A percentile compares a stretch with the other conserved stretches of the same genome.
phyloP scores from a whole-genome alignment of 1,140 invertebrate genomes.

The Magallana ariakensis region DNA sequence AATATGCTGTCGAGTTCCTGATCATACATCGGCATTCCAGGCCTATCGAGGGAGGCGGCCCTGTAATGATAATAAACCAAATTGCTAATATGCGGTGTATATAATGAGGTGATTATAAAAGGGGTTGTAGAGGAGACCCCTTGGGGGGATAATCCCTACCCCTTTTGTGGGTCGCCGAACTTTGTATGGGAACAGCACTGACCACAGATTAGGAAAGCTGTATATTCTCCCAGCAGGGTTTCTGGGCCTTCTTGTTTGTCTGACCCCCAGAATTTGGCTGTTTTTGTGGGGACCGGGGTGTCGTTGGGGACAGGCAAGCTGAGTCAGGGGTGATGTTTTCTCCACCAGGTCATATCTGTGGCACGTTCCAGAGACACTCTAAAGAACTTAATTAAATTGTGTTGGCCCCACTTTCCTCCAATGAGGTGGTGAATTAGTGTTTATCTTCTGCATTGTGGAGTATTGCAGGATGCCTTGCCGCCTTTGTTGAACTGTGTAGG shows the following conservation, averaged over 20 bases:
- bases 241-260: not conserved
- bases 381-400: slow-evolving; percentile 52
- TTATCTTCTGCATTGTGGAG: not conserved
- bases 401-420: slow-evolving; percentile 43
- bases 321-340: slow-evolving; percentile 6
- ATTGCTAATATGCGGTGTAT: slow-evolving; percentile 17
- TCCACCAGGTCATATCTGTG: not conserved
- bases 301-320: not conserved
- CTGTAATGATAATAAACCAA: slow-evolving; percentile 10
- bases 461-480: not conserved
- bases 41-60: not conserved
- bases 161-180: not conserved
- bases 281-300: not conserved
- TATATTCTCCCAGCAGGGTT: not conserved
- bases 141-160: slow-evolving; percentile 11
- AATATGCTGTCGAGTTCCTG: not conserved
- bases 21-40: not conserved
- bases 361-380: slow-evolving; percentile 28
- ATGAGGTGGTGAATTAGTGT: slow-evolving; percentile 11
- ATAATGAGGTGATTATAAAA: slow-evolving; percentile 17
- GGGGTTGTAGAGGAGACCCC: not conserved
- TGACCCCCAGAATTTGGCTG: not conserved
- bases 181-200: not conserved
- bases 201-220: slow-evolving; percentile 9
- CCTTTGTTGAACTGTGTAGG: not conserved